phyloP scores from a whole-genome alignment of 2,888 invertebrate genomes.

The Megastigmus dorsalis region DNA sequence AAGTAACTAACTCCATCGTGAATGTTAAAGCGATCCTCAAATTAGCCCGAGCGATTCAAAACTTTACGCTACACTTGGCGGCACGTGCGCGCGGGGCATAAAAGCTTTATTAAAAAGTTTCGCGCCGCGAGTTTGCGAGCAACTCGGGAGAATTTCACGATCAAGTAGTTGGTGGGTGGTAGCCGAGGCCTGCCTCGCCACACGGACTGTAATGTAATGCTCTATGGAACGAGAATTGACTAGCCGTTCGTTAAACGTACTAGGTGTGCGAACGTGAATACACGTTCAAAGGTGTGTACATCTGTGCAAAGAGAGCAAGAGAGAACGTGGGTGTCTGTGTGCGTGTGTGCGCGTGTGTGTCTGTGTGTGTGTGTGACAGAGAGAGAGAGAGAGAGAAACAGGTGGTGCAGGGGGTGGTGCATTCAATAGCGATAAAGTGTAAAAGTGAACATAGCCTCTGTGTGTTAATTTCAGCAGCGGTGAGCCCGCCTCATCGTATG shows the following conservation, averaged over 20 bases:
- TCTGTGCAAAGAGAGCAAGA: slow-evolving; percentile 34
- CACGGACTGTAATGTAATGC: slow-evolving; percentile 34
- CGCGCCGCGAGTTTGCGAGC: background rate
- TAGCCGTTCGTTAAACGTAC: slow-evolving; percentile 44
- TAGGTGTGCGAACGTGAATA: background rate
- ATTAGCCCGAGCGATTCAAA: slow-evolving; percentile 23
- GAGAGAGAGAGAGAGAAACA: slow-evolving; percentile 51
- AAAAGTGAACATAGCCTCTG: slow-evolving; percentile 63
- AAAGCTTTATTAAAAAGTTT: slow-evolving; percentile 49
- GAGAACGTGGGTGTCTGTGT: too few relatives aligned
- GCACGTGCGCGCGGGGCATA: background rate
- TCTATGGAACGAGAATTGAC: slow-evolving; percentile 42
- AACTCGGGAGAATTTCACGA: slow-evolving; percentile 19
- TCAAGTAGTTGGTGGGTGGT: slow-evolving; percentile 25
- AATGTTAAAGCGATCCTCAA: slow-evolving; percentile 25
- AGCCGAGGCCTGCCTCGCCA: too few relatives aligned
- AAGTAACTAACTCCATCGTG: background rate
- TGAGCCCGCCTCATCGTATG: slow-evolving; percentile 74
- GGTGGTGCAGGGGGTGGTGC: slow-evolving; percentile 58
- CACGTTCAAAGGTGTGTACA: slow-evolving; percentile 1
- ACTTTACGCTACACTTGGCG: slow-evolving; percentile 22
- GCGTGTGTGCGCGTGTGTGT: background rate
- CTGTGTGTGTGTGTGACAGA: background rate
- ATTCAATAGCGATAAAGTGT: slow-evolving; percentile 61
- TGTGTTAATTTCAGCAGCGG: slow-evolving; percentile 71